phyloP scores from a whole-genome alignment of 2,113 vertebrate species.

The Lophius piscatorius region DNA sequence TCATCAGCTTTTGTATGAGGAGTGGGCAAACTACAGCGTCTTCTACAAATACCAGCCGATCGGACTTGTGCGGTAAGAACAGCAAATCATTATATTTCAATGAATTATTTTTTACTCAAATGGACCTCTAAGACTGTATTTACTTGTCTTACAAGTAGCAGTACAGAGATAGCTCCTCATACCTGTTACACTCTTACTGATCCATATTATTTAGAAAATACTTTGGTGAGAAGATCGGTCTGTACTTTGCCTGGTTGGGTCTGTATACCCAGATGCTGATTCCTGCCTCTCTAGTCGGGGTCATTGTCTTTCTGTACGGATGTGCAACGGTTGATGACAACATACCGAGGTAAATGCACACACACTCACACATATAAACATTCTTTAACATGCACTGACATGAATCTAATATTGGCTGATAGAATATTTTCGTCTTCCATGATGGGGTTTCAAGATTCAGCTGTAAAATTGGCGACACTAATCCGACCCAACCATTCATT shows the following conservation, averaged over 20 bases:
- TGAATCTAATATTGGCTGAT: too few relatives aligned
- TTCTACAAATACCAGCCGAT: conserved; percentile 98
- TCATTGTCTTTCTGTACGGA: conserved; percentile 96
- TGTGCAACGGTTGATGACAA: conserved; percentile 94
- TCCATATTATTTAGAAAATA: conserved; percentile 90
- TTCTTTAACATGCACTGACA: not conserved
- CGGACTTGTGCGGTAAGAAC: conserved; percentile 89
- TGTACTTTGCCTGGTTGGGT: conserved; percentile 98
- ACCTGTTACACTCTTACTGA: not conserved
- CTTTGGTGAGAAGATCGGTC: conserved; percentile 97
- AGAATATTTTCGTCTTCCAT: too few relatives aligned
- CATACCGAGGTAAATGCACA: conserved; percentile 88
- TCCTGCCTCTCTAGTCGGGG: conserved; percentile 92
- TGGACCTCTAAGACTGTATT: too few relatives aligned
- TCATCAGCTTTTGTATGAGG: conserved; percentile 91
- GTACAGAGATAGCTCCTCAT: too few relatives aligned
- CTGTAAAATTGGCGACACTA: too few relatives aligned
- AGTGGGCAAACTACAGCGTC: conserved; percentile 95
- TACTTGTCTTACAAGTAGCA: too few relatives aligned
- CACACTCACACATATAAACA: not conserved
- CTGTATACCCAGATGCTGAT: conserved; percentile 98
- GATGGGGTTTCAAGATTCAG: too few relatives aligned
- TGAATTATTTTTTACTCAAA: too few relatives aligned
- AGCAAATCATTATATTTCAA: too few relatives aligned
- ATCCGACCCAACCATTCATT: too few relatives aligned